Evolutionary conservation across 2,888 invertebrate genomes (phyloP).

Genomic region (Drosophila maculinotata): DNA sequence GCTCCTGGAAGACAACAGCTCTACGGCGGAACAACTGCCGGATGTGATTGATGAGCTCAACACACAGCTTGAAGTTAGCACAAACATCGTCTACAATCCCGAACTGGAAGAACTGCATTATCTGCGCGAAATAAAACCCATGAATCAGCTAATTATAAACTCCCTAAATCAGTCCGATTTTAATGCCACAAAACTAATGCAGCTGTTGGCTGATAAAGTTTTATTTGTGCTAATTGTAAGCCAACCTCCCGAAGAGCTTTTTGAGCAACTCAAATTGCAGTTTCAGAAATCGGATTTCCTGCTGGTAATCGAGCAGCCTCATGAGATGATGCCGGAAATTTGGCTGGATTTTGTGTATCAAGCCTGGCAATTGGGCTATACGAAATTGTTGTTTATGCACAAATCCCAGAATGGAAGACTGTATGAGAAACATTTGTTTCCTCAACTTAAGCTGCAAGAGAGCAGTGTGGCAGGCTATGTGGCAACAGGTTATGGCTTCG

Average conservation of each 20-base stretch:
- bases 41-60: conserved; percentile 51
- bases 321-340: not conserved
- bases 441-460: conserved; percentile 5
- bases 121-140: conserved; percentile 12
- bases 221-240: conserved; percentile 41
- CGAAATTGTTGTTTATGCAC: conserved; percentile 39
- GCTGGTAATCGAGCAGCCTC: conserved; percentile 25
- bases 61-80: conserved; percentile 22
- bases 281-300: conserved; percentile 57
- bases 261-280: conserved; percentile 12
- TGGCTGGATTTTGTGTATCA: conserved; percentile 43
- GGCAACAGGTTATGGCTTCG: not conserved
- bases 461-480: conserved; percentile 39
- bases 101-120: conserved; percentile 2
- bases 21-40: conserved; percentile 6
- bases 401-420: conserved; percentile 9
- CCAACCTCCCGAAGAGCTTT: conserved; percentile 28
- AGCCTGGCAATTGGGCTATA: conserved; percentile 48
- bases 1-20: not conserved
- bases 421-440: conserved; percentile 51
- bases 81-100: conserved; percentile 49
- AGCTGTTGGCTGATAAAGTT: conserved; percentile 8
- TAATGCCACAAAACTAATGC: conserved; percentile 24
- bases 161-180: conserved; percentile 5
- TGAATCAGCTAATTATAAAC: conserved; percentile 32